Evolutionary conservation across 2,113 vertebrate genomes (phyloP).

Genomic region (Ciconia boyciana): DNA sequence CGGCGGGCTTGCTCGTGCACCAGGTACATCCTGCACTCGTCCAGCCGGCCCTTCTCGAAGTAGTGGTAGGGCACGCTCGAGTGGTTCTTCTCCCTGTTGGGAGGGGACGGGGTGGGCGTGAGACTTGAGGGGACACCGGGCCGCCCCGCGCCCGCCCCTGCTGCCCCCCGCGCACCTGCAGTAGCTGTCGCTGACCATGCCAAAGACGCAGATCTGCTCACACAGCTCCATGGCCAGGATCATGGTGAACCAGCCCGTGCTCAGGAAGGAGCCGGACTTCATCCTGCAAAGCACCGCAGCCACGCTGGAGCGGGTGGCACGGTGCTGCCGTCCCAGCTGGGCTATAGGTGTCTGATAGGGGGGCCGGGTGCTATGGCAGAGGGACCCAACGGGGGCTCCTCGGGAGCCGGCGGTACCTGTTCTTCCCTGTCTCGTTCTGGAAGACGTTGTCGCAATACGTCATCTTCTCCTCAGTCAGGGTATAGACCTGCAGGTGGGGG

Average conservation of each 20-base stretch:
- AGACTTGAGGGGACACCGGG: rapidly evolving
- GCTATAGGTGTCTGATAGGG: rapidly evolving
- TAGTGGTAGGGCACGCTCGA: conserved; percentile 90
- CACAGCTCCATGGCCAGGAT: conserved; percentile 90
- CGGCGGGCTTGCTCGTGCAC: conserved; percentile 78
- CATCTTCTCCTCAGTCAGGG: conserved; percentile 85
- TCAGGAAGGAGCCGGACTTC: conserved; percentile 91
- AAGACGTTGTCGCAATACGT: conserved; percentile 85
- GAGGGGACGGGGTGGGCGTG: neutral
- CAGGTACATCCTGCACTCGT: conserved; percentile 90
- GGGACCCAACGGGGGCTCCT: rapidly evolving
- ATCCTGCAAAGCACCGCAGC: conserved; percentile 66
- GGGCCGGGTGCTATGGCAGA: rapidly evolving
- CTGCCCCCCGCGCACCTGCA: conserved; percentile 75
- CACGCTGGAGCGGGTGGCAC: neutral
- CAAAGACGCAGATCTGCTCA: conserved; percentile 85
- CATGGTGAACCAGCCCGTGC: conserved; percentile 97
- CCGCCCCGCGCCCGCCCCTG: rapidly evolving
- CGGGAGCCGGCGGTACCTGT: conserved; percentile 74
- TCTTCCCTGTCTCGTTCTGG: conserved; percentile 93
- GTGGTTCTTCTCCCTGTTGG: conserved; percentile 66
- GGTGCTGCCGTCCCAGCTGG: neutral
- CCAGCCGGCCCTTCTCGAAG: conserved; percentile 82
- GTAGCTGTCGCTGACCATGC: conserved; percentile 88
- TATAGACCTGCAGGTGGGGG: conserved; percentile 78